Evolutionary conservation across 2,888 invertebrate species (phyloP), one percentile per base, ranked within the genome.

Genomic region (Neoaliturus tenellus): DNA sequence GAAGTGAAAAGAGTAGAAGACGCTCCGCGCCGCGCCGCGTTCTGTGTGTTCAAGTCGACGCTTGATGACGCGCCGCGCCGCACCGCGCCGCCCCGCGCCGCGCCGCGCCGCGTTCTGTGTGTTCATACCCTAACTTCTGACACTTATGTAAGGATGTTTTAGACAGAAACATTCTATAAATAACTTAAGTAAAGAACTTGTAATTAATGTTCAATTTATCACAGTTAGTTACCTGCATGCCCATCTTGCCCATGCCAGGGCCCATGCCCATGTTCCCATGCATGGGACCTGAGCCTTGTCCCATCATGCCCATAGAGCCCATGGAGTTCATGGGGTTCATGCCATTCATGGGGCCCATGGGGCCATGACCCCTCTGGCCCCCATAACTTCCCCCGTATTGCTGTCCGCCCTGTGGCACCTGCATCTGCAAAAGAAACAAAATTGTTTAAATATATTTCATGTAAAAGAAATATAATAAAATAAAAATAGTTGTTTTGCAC

Each of bases 351-450:
- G 91, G 91, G 86, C 92, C 92, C 92, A 93, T 92, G 84, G 93
- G 92, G 87, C 92, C 92, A 90, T 93, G 92, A 89, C 91, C 92
- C 89, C 94, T 92, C 89, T 93, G 93, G 89, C 92, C 93, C 89
- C 92, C 92, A 89, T 93, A 93, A 89, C 93, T 93, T 90, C 93
- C 92, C 89, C 92, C 92, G 88, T 93, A 93, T 92, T 94, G 93
- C 86, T 89, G 90, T 90, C 91, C 86, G 67, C 90, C 93, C 92
- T 93, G 92, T 91, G 90, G 93, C 91, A 92, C 93, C 91, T 94
- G 93, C 93, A 94, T 93, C 93, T 94, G 91, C 58, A 91, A 89
- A 67, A 84, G 83, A 83, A 83, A n/a, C 10, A 62, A 55, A 23
- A 39, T 39, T 8, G 8, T 39, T 39, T 6, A 39, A n/a, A n/a